Evolutionary conservation across 2,888 invertebrate genomes (phyloP).

Genomic region (Agrochola circellaris): DNA sequence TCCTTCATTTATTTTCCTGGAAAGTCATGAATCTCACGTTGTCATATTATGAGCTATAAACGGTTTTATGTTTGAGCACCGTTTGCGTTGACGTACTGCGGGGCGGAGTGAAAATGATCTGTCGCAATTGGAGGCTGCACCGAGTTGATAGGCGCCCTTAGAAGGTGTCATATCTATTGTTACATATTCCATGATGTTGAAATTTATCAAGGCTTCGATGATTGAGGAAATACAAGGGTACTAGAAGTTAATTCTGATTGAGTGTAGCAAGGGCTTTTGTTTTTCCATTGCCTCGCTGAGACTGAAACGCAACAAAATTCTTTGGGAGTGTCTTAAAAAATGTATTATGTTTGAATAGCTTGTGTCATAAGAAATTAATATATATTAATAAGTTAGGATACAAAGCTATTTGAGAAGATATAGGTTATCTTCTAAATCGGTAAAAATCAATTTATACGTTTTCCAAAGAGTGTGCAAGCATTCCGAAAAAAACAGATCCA

Average conservation of each 20-base stretch:
- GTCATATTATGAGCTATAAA: slow-evolving; percentile 75
- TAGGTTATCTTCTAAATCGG: too few relatives aligned
- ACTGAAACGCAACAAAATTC: background rate
- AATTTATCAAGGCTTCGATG: slow-evolving; percentile 13
- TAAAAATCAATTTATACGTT: background rate
- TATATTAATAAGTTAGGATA: too few relatives aligned
- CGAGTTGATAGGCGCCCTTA: slow-evolving; percentile 29
- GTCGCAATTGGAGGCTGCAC: slow-evolving; percentile 32
- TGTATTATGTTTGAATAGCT: background rate
- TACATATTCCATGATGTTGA: slow-evolving; percentile 6
- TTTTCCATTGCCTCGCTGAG: background rate
- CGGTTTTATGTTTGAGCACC: slow-evolving; percentile 67
- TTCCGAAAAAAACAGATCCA: slow-evolving; percentile 16
- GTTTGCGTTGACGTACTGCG: slow-evolving; percentile 45
- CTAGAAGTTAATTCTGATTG: slow-evolving; percentile 10
- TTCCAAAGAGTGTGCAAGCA: slow-evolving; percentile 1
- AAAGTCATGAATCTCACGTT: slow-evolving; percentile 78
- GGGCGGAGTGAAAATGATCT: slow-evolving; percentile 42
- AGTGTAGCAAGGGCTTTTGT: background rate
- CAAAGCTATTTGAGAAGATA: too few relatives aligned
- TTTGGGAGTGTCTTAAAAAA: background rate
- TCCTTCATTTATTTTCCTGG: slow-evolving; percentile 77
- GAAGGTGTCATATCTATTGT: slow-evolving; percentile 30
- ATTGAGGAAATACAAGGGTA: slow-evolving; percentile 2
- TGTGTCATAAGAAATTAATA: background rate